Evolutionary conservation across 2,113 vertebrate genomes (phyloP), one percentile per base, ranked within the genome.

Genomic region (Brachyistius frenatus): DNA sequence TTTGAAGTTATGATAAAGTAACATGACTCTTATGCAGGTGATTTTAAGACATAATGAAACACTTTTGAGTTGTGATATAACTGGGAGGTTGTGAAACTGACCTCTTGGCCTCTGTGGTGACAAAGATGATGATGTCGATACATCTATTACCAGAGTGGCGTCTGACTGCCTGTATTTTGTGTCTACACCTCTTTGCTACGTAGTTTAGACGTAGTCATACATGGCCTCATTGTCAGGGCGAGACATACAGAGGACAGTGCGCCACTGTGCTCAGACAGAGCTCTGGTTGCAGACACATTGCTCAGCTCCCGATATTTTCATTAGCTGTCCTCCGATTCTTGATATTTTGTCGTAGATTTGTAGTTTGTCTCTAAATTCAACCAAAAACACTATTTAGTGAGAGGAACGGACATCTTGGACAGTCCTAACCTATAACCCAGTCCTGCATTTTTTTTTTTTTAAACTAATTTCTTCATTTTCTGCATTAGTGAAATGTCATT

Each of bases 401-500:
- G 52, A 46, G 36, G 65, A 66, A 63, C 73, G 36, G 46, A 66
- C 52, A 64, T 85, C 41, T 76, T 37, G 39, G n/a, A 35, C 61
- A 53, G 33, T n/a, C 52, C 5, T 52, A 71, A 74, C 86, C 89
- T 88, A 80, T 91, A 81, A 89, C 91, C 83, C 71, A 90, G 61
- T 90, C 91, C 73, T 74, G 71, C 73, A 83, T 88, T 86, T 90
- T 89, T 88, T 83, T 88, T 86, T 90, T 89, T 88, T 83, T 85
- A 89, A 93, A 78, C 81, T 61, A 78, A 88, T 89, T 88, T 76
- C 76, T 84, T 80, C 66, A 73, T 81, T 87, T 88, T 78, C 73
- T 87, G 82, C 77, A 89, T 93, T 92, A 91, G 88, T 65, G 63
- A 91, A 93, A 92, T 94, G 66, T 78, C 75, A 92, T 93, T 91